These are phyloP conservation scores for Heptranchias perlo DNA, from an alignment of 2,113 vertebrate species.

Conservation along the genomic window DNA sequence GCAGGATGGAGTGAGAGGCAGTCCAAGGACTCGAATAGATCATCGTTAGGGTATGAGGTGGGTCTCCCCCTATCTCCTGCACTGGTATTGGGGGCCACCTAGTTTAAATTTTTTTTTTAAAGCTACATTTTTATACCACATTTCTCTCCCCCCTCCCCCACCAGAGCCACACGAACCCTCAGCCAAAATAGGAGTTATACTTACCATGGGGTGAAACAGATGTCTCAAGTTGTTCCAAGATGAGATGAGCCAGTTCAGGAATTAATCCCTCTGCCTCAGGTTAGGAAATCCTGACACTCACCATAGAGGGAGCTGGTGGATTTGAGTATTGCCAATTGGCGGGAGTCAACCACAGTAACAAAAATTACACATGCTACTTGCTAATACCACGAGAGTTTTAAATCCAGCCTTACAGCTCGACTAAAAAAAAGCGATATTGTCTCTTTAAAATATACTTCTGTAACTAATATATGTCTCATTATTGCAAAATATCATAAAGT, in stretches of 20 bases:
- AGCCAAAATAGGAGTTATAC: not conserved
- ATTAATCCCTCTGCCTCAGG: not conserved
- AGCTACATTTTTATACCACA: not conserved
- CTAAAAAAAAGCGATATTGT: not conserved
- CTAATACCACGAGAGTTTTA: not conserved
- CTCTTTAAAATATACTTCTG: slow-evolving; percentile 19
- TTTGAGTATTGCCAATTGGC: not conserved
- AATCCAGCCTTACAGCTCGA: not conserved
- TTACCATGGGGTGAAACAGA: not conserved
- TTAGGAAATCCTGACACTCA: not conserved
- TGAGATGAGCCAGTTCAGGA: not conserved
- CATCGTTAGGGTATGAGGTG: not conserved
- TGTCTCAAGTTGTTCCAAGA: not conserved
- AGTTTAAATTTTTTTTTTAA: not conserved
- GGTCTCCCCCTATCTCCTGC: not conserved
- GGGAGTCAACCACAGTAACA: not conserved
- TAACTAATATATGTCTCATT: not conserved
- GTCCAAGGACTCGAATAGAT: not conserved
- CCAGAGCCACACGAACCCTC: not conserved
- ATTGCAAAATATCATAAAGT: not conserved
- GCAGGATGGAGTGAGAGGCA: not conserved
- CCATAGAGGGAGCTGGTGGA: not conserved
- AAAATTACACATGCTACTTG: not conserved
- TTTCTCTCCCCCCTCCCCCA: not conserved
- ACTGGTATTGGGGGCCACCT: not conserved